phyloP scores from a whole-genome alignment of 2,888 invertebrate species.

The Metallyticus violacea region DNA sequence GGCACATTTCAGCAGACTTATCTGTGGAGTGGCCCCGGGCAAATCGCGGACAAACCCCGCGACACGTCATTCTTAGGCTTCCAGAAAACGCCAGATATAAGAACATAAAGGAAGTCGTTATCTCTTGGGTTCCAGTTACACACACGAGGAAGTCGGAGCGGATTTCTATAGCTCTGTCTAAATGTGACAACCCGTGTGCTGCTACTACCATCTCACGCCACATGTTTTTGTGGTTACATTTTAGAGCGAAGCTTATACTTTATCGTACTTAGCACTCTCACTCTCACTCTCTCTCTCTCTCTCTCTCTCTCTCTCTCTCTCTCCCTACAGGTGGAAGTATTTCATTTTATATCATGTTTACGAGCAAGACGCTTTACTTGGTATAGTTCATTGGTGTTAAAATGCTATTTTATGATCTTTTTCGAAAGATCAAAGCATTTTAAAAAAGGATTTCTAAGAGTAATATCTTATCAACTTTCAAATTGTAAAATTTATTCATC shows the following conservation, averaged over 20 bases:
- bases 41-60: neutral
- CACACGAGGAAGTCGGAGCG: too few relatives aligned
- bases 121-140: neutral
- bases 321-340: too few relatives aligned
- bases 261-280: neutral
- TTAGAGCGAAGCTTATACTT: neutral
- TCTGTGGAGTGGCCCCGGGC: neutral
- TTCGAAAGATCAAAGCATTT: too few relatives aligned
- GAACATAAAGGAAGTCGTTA: neutral
- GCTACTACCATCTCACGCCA: neutral
- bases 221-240: neutral
- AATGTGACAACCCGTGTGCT: neutral
- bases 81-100: neutral
- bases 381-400: too few relatives aligned
- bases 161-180: neutral
- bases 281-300: too few relatives aligned
- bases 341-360: too few relatives aligned
- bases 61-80: neutral
- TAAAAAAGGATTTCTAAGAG: too few relatives aligned
- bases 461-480: too few relatives aligned
- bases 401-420: too few relatives aligned
- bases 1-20: neutral
- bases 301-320: too few relatives aligned
- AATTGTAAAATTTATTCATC: too few relatives aligned
- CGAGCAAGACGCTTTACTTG: too few relatives aligned